phyloP scores from a whole-genome alignment of 2,888 invertebrate genomes.

The Ditylenchus weischeri region DNA sequence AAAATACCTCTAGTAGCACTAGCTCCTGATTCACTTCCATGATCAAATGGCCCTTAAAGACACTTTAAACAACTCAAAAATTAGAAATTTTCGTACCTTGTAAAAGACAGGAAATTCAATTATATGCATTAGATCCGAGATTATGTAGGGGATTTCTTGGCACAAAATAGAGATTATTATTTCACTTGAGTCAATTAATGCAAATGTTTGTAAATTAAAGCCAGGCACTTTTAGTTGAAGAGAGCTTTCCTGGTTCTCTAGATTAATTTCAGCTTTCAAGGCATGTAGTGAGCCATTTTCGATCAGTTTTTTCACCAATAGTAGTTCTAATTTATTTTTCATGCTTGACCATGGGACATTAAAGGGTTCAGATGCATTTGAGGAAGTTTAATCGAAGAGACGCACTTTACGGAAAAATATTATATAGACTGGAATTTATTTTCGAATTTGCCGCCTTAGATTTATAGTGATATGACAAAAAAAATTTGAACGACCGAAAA shows the following conservation, averaged over 20 bases:
- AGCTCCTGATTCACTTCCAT: conserved; percentile 7
- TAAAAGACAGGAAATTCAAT: conserved; percentile 6
- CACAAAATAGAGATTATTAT: conserved; percentile 12
- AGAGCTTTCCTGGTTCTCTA: background rate
- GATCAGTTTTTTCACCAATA: no score
- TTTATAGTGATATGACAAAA: no score
- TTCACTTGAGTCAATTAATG: background rate
- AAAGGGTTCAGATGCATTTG: no score
- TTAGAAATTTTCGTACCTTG: background rate
- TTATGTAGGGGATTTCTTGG: conserved; percentile 8
- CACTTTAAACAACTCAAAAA: background rate
- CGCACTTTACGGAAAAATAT: no score
- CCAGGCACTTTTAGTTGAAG: conserved; percentile 9
- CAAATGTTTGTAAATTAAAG: background rate
- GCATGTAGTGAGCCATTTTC: background rate
- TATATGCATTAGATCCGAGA: conserved; percentile 3
- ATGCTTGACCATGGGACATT: no score
- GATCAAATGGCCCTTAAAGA: conserved; percentile 7
- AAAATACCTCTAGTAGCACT: background rate
- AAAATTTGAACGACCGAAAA: no score
- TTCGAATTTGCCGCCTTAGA: no score
- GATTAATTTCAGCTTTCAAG: conserved; percentile 1
- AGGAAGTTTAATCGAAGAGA: no score
- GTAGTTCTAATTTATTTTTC: no score
- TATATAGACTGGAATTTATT: no score